A percentile compares a stretch with the other conserved stretches of the same genome.
Evolutionary conservation across 2,113 vertebrate species (phyloP).

Genomic region (Pollachius pollachius): DNA sequence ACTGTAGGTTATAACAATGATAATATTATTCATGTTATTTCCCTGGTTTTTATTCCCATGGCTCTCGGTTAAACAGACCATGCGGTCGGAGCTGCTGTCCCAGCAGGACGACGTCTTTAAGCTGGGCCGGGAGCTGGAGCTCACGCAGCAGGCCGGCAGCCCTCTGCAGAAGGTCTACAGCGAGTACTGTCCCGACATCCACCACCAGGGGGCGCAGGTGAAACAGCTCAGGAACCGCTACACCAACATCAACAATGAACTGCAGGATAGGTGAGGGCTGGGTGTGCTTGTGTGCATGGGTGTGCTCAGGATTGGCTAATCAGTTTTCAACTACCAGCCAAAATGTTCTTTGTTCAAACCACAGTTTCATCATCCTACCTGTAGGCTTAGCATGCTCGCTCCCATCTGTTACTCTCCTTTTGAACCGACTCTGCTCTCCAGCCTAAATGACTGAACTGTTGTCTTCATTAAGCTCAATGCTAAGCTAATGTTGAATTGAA

Average conservation of each 20-base stretch:
- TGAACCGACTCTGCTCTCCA: too few relatives aligned
- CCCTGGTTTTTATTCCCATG: too few relatives aligned
- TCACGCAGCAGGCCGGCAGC: slow-evolving; percentile 75
- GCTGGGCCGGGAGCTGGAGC: slow-evolving; percentile 81
- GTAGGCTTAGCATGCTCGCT: too few relatives aligned
- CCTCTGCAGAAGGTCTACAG: slow-evolving; percentile 82
- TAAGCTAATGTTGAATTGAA: background rate
- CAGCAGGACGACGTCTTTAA: slow-evolving; percentile 79
- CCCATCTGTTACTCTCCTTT: too few relatives aligned
- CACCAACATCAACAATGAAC: slow-evolving; percentile 76
- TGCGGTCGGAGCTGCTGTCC: slow-evolving; percentile 68
- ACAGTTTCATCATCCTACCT: too few relatives aligned
- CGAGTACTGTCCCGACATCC: slow-evolving; percentile 89
- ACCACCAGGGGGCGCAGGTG: slow-evolving; percentile 80
- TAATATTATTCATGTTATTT: too few relatives aligned
- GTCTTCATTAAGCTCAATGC: background rate
- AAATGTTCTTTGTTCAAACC: background rate
- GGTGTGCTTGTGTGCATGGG: background rate
- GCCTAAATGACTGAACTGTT: background rate
- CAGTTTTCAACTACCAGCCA: too few relatives aligned
- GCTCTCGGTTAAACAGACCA: slow-evolving; percentile 59
- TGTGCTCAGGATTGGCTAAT: background rate
- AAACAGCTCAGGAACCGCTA: slow-evolving; percentile 86
- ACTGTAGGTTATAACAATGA: too few relatives aligned
- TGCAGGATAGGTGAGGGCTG: slow-evolving; percentile 81